Conservation (phyloP, 2,888 invertebrate species). For the Temnothorax rugatulus region DNA sequence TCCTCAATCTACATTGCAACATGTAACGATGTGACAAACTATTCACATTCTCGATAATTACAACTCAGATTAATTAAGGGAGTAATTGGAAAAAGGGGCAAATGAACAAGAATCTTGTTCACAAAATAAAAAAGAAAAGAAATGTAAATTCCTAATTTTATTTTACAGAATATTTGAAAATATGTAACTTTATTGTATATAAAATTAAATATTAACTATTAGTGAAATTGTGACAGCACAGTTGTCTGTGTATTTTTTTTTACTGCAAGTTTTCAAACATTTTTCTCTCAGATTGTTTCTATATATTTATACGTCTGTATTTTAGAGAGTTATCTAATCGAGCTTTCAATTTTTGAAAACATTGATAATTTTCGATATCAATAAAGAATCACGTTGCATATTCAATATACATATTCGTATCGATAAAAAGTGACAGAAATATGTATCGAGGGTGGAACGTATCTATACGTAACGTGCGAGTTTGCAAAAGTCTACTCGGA, state of each 20-base stretch:
- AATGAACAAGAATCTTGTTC: neutral
- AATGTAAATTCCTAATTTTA: neutral
- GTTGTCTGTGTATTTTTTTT: neutral
- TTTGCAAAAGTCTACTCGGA: slow-evolving; percentile 18
- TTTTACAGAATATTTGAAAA: neutral
- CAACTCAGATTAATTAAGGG: neutral
- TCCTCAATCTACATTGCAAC: neutral
- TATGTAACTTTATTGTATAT: neutral
- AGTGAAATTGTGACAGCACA: neutral
- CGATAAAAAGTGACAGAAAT: neutral
- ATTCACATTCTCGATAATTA: slow-evolving; percentile 33
- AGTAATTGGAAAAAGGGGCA: neutral
- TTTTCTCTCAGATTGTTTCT: neutral
- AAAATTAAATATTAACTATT: neutral
- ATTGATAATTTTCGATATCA: neutral
- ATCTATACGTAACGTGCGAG: slow-evolving; percentile 1
- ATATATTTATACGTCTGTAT: neutral
- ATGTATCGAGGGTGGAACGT: neutral
- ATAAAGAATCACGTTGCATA: neutral
- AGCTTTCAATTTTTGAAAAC: neutral
- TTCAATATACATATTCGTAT: neutral
- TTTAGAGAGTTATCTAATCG: neutral
- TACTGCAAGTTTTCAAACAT: neutral
- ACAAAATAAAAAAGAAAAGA: neutral
- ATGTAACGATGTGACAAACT: neutral